Conservation (phyloP, 2,888 invertebrate species). For the Meta bourneti region DNA sequence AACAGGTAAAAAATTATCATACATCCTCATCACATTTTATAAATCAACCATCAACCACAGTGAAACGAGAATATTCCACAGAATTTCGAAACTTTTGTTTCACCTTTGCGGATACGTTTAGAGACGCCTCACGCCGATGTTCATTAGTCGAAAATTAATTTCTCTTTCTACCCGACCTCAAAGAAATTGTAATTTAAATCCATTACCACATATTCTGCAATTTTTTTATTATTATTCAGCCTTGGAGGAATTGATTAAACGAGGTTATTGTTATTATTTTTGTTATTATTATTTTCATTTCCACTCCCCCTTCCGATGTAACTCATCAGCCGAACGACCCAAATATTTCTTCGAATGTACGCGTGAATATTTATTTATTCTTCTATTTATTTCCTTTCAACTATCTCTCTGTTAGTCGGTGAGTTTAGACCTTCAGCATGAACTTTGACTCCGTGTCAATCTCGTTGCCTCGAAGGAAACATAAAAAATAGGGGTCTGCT, state of each 20-base stretch:
- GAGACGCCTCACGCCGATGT: slow-evolving; percentile 5
- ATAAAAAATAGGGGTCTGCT: background rate
- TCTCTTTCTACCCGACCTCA: background rate
- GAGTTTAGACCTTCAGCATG: slow-evolving; percentile 16
- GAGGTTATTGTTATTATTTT: slow-evolving; percentile 10
- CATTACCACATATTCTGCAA: slow-evolving; percentile 7
- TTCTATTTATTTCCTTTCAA: background rate
- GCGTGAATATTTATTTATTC: background rate
- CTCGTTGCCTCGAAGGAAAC: background rate
- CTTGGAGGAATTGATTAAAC: slow-evolving; percentile 44
- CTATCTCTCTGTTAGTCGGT: background rate
- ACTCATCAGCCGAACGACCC: slow-evolving; percentile 28
- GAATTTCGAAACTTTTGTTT: slow-evolving; percentile 6
- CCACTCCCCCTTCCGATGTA: background rate
- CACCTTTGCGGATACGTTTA: slow-evolving; percentile 11
- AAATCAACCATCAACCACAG: background rate
- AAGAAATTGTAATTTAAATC: slow-evolving; percentile 15
- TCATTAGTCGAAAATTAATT: slow-evolving; percentile 28
- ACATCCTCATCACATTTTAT: background rate
- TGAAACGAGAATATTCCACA: background rate
- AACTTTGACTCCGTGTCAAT: slow-evolving; percentile 19
- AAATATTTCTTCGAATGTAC: slow-evolving; percentile 7
- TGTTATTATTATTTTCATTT: background rate
- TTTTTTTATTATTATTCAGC: background rate
- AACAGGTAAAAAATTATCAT: background rate